These are phyloP conservation scores for Drosophila sp. DNA, from an alignment of 1,140 invertebrate species.

Conservation along the genomic window DNA sequence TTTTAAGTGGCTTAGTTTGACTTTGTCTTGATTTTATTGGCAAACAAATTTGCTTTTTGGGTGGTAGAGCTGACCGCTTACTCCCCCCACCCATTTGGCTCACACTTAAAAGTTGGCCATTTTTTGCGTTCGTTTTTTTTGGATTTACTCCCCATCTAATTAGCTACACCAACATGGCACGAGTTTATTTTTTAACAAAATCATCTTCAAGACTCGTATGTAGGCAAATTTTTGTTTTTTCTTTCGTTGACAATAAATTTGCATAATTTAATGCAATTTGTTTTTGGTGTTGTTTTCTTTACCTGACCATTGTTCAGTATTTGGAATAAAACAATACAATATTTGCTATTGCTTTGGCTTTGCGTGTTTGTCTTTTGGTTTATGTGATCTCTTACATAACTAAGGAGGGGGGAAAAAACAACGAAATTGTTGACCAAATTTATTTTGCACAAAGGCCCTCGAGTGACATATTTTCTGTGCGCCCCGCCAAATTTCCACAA, in stretches of 20 bases:
- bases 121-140: slow-evolving; percentile 34
- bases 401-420: background rate
- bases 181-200: slow-evolving; percentile 21
- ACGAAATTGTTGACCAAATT: slow-evolving; percentile 57
- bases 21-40: slow-evolving; percentile 35
- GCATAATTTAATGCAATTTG: slow-evolving; percentile 75
- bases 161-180: slow-evolving; percentile 64
- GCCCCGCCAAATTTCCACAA: background rate
- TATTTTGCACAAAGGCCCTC: slow-evolving; percentile 50
- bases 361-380: slow-evolving; percentile 22
- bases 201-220: slow-evolving; percentile 15
- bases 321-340: slow-evolving; percentile 27
- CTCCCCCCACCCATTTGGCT: slow-evolving; percentile 14
- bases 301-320: slow-evolving; percentile 17
- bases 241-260: slow-evolving; percentile 50
- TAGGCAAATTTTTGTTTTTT: slow-evolving; percentile 40
- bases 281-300: slow-evolving; percentile 31
- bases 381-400: slow-evolving; percentile 21
- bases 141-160: slow-evolving; percentile 61
- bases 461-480: slow-evolving; percentile 52
- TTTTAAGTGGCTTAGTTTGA: slow-evolving; percentile 63
- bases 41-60: slow-evolving; percentile 28
- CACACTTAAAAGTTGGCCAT: slow-evolving; percentile 52
- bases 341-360: slow-evolving; percentile 33
- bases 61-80: background rate